Base-by-base conservation (phyloP, 2,797 vertebrate genomes). In the Rhodeus uyekii region DNA sequence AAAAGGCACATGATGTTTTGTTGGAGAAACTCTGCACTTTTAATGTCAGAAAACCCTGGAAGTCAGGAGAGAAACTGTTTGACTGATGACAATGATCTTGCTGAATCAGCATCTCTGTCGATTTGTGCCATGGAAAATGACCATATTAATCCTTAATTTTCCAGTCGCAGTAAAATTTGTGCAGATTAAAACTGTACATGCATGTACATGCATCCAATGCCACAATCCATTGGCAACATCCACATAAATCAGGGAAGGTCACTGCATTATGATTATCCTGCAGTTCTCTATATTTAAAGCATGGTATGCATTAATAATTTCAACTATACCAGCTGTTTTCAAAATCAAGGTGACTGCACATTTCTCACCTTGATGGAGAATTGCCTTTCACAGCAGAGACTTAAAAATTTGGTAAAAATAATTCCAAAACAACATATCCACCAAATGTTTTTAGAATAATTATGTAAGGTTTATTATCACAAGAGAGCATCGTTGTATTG, bases 1-100 rank as follows among this genome's bases (percentile, higher is more conserved):
- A 90, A 87, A 87, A 80, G 81, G 89, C 53, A 74, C 50, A 68
- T 29, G 44, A 53, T 63, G 74, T 65, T 86, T 74, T 68, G 60
- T 50, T 61, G 78, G n/a, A 46, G 63, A 63, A 36, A n/a, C 10
- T 39, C 22, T 39, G 39, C 32, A 63, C 68, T 73, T 81, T 48
- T 18, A 32, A 38, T 75, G 46, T 73, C 8, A 1, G 24, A 18
- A 74, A 79, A 34, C 38, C 42, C 65, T 32, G 38, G 65, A 65
- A 73, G 32, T 63, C 55, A n/a, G 19, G 50, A 36, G 32, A 48
- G 69, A 36, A 14, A 73, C 60, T 50, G 55, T 32, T 16, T 50
- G 65, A 76, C 71, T 53, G 46, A 75, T 82, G 63, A 74, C 72
- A 68, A 46, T 46, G 72, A 82, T 74, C 38, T 82, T 38, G 72